These are phyloP conservation scores for Orycteropus afer DNA, from an alignment of 2,113 vertebrate genomes.

Conservation along the genomic window DNA sequence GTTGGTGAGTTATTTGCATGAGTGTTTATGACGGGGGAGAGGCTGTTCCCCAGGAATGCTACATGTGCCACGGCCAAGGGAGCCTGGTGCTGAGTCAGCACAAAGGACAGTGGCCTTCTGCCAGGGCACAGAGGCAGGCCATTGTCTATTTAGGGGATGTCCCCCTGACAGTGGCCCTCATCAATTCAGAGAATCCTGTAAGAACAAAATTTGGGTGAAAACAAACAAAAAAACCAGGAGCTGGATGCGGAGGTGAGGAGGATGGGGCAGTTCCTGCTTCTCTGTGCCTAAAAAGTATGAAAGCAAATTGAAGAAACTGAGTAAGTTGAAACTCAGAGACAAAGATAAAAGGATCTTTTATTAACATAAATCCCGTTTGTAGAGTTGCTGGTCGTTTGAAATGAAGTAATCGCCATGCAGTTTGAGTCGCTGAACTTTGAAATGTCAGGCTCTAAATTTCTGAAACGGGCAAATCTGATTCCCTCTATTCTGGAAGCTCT, in stretches of 20 bases:
- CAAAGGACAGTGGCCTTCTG: conserved; percentile 63
- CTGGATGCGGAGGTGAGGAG: conserved; percentile 50
- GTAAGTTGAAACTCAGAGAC: conserved; percentile 30
- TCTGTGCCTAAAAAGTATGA: not conserved
- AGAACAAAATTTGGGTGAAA: conserved; percentile 50
- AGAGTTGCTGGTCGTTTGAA: conserved; percentile 32
- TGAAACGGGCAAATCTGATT: not conserved
- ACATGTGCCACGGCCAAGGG: not conserved
- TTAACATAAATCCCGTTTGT: conserved; percentile 2
- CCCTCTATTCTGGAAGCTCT: not conserved
- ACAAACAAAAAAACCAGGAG: conserved; percentile 47
- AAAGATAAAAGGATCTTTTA: conserved; percentile 35
- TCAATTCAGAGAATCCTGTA: conserved; percentile 8
- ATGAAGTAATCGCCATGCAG: not conserved
- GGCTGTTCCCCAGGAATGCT: conserved; percentile 55
- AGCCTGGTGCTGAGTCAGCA: conserved; percentile 74
- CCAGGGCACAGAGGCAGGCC: not conserved
- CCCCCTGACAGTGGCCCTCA: conserved; percentile 16
- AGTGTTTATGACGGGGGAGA: not conserved
- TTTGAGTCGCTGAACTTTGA: conserved; percentile 42
- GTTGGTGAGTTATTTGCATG: conserved; percentile 1
- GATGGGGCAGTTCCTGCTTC: conserved; percentile 47
- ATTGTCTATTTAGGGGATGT: conserved; percentile 52
- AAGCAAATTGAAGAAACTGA: conserved; percentile 20
- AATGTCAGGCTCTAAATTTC: conserved; percentile 26